Percentiles rank a stretch among this genome's conserved stretches.
phyloP scores from a whole-genome alignment of 2,797 vertebrate species.

The Chiloscyllium punctatum region DNA sequence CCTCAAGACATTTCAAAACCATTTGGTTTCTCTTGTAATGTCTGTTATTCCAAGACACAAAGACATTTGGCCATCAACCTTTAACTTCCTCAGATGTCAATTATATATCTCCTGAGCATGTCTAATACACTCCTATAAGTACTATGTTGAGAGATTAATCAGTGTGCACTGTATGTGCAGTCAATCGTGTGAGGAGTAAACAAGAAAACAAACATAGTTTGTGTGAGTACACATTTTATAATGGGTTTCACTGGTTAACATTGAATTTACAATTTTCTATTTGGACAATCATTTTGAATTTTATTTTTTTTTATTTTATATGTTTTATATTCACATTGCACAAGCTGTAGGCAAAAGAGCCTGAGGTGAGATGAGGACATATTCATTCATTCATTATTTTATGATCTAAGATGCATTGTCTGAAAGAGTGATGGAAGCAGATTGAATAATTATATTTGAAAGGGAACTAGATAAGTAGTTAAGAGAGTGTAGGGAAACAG shows the following conservation, averaged over 20 bases:
- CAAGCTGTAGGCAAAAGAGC: background rate
- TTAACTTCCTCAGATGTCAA: background rate
- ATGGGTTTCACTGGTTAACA: background rate
- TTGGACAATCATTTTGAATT: background rate
- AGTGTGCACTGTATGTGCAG: background rate
- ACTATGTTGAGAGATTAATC: background rate
- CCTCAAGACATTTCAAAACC: background rate
- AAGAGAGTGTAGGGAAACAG: background rate
- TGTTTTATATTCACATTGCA: background rate
- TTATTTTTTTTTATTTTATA: background rate
- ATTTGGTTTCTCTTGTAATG: background rate
- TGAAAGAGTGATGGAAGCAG: background rate
- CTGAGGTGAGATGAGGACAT: background rate
- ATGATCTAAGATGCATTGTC: background rate
- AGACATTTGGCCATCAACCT: background rate
- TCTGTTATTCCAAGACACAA: background rate
- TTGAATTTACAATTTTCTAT: background rate
- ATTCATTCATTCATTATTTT: background rate
- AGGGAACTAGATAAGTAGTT: background rate
- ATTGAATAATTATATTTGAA: background rate
- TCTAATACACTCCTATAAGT: background rate
- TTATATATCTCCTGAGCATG: background rate
- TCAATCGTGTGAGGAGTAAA: background rate
- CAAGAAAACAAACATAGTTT: background rate
- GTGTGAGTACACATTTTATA: background rate